These are phyloP conservation scores for Enoplolaimus lenunculus DNA, from an alignment of 2,888 invertebrate genomes.

Conservation along the genomic window DNA sequence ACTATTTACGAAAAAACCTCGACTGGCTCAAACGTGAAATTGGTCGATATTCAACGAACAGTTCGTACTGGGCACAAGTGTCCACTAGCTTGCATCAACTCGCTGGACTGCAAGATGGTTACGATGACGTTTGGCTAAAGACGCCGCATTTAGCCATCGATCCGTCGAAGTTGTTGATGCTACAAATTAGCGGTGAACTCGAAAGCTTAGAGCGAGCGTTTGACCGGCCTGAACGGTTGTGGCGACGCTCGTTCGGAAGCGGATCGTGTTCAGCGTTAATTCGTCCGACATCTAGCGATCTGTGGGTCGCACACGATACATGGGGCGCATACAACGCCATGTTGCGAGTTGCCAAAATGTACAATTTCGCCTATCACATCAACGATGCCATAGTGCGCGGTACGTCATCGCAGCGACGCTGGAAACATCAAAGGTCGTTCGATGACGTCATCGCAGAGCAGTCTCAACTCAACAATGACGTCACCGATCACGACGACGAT, in stretches of 20 bases:
- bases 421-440: too few relatives aligned
- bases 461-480: background rate
- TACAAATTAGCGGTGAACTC: slow-evolving; percentile 62
- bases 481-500: background rate
- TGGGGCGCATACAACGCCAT: slow-evolving; percentile 65
- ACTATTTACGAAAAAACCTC: slow-evolving; percentile 54
- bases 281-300: slow-evolving; percentile 50
- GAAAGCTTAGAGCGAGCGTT: slow-evolving; percentile 52
- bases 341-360: slow-evolving; percentile 67
- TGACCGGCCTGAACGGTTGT: slow-evolving; percentile 27
- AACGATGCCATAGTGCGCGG: slow-evolving; percentile 21
- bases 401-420: background rate
- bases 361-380: slow-evolving; percentile 59
- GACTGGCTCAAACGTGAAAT: slow-evolving; percentile 53
- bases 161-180: slow-evolving; percentile 45
- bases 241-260: slow-evolving; percentile 31
- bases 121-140: slow-evolving; percentile 52
- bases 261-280: slow-evolving; percentile 54
- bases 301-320: slow-evolving; percentile 64
- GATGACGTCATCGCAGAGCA: background rate
- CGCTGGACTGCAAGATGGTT: slow-evolving; percentile 62
- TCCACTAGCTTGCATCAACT: slow-evolving; percentile 61
- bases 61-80: slow-evolving; percentile 74
- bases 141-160: slow-evolving; percentile 40
- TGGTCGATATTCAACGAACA: slow-evolving; percentile 42